phyloP scores from a whole-genome alignment of 2,888 invertebrate species.

The Agrochola litura region DNA sequence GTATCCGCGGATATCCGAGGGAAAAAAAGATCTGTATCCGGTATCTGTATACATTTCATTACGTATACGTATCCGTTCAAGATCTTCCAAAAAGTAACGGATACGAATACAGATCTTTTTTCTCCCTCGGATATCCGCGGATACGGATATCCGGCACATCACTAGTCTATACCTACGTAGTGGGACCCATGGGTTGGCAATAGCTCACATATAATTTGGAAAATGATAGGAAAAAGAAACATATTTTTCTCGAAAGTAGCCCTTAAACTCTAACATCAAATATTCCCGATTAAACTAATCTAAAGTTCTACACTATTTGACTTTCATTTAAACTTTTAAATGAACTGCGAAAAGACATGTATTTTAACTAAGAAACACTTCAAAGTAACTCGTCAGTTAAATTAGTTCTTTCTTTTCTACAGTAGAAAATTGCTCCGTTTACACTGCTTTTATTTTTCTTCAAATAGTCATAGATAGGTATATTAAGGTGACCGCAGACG shows the following conservation, averaged over 20 bases:
- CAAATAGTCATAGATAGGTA: not conserved
- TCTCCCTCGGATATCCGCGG: too few relatives aligned
- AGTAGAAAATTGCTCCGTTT: conserved; percentile 11
- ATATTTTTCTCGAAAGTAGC: too few relatives aligned
- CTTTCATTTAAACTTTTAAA: conserved; percentile 44
- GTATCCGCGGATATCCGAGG: too few relatives aligned
- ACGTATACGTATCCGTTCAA: too few relatives aligned
- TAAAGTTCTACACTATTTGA: conserved; percentile 11
- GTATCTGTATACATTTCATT: too few relatives aligned
- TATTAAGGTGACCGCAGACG: not conserved
- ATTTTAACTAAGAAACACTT: conserved; percentile 36
- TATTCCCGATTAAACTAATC: conserved; percentile 5
- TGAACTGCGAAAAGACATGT: conserved; percentile 41
- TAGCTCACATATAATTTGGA: not conserved
- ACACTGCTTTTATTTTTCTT: conserved; percentile 49
- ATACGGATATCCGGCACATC: too few relatives aligned
- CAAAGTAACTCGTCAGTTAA: conserved; percentile 43
- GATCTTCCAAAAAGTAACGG: too few relatives aligned
- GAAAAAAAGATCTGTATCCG: too few relatives aligned
- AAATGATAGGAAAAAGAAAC: not conserved
- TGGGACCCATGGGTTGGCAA: not conserved
- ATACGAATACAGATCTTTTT: too few relatives aligned
- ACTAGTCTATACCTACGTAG: too few relatives aligned
- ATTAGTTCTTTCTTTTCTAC: conserved; percentile 25
- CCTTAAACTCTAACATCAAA: not conserved